Percentiles rank a stretch among this genome's conserved stretches.
These are phyloP conservation scores for Andrena cerasifolii DNA, from an alignment of 1,140 invertebrate species.

Conservation along the genomic window DNA sequence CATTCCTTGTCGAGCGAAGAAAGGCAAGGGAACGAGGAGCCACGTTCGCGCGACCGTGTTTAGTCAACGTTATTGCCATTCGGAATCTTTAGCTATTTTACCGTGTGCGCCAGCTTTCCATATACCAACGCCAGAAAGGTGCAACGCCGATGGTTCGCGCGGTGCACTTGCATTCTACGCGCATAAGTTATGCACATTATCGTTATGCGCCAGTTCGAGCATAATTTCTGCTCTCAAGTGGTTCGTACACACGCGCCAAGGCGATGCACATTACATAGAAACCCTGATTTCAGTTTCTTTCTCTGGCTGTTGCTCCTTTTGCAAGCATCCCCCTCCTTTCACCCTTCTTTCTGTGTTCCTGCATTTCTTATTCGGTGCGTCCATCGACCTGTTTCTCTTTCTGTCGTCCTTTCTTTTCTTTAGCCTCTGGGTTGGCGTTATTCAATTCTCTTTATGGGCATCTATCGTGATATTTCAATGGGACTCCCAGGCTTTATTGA, in stretches of 20 bases:
- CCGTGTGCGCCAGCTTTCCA: slow-evolving; percentile 25
- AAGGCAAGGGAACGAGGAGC: slow-evolving; percentile 26
- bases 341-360: neutral
- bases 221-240: slow-evolving; percentile 58
- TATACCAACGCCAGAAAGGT: slow-evolving; percentile 38
- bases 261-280: slow-evolving; percentile 33
- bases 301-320: neutral
- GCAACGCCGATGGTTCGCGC: slow-evolving; percentile 38
- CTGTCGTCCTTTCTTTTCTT: neutral
- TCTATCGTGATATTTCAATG: too few relatives aligned
- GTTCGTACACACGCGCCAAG: slow-evolving; percentile 32
- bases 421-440: too few relatives aligned
- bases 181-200: slow-evolving; percentile 65
- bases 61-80: slow-evolving; percentile 52
- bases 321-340: neutral
- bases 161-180: slow-evolving; percentile 34
- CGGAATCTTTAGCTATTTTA: slow-evolving; percentile 52
- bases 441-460: too few relatives aligned
- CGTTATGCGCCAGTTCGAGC: slow-evolving; percentile 50
- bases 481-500: too few relatives aligned
- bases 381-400: neutral
- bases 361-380: neutral
- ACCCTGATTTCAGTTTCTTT: slow-evolving; percentile 42
- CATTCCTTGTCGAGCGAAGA: slow-evolving; percentile 40
- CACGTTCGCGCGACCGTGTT: slow-evolving; percentile 41